These are phyloP conservation scores for Denticeps clupeoides DNA, from an alignment of 2,797 vertebrate species.

Conservation along the genomic window DNA sequence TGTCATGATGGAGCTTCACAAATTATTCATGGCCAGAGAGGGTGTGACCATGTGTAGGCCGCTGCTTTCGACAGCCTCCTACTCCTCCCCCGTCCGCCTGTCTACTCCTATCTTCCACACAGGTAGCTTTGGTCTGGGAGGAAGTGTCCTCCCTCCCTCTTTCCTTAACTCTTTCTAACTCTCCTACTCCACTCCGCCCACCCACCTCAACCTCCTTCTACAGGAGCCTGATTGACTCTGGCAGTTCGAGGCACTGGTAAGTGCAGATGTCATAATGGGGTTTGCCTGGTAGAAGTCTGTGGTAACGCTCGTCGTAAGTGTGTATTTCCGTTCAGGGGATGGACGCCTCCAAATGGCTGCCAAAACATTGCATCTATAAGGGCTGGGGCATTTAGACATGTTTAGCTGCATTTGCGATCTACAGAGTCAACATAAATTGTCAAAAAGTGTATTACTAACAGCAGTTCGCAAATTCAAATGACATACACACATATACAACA, in stretches of 20 bases:
- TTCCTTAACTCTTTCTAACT: constrained; percentile 10
- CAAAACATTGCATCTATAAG: no score
- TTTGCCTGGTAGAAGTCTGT: no score
- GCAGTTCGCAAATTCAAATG: no score
- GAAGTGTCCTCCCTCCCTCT: not conserved
- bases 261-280: not conserved
- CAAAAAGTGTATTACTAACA: no score
- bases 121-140: constrained; percentile 7
- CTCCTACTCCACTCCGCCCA: no score
- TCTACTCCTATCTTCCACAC: constrained; percentile 19
- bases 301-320: no score
- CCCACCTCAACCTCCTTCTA: constrained; percentile 12
- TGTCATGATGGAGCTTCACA: constrained; percentile 23
- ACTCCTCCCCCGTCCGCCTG: constrained; percentile 19
- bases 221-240: constrained; percentile 6
- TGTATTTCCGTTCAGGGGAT: no score
- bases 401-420: no score
- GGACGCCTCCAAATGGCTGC: no score
- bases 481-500: no score
- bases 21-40: constrained; percentile 22
- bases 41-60: not conserved
- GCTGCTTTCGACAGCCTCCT: constrained; percentile 11
- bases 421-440: no score
- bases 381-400: no score
- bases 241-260: not conserved